Conservation (phyloP, 1,140 invertebrate genomes). For the Trichogramma pretiosum region DNA sequence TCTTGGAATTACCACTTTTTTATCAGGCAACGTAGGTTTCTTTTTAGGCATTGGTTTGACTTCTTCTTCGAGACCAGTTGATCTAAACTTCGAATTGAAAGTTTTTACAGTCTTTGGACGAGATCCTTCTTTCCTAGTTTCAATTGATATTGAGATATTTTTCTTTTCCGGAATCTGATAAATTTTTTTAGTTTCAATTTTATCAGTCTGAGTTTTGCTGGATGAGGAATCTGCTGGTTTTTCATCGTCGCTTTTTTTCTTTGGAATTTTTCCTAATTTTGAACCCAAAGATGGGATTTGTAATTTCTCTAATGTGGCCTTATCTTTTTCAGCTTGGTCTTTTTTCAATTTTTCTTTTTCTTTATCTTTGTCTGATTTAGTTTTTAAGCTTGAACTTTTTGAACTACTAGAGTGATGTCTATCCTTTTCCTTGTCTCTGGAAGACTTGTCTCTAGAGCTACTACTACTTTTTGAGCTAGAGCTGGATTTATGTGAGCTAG, state of each 20-base stretch:
- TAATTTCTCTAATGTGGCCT: constrained; percentile 56
- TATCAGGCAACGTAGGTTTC: constrained; percentile 36
- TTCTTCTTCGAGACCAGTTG: constrained; percentile 75
- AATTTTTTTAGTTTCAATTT: constrained; percentile 36
- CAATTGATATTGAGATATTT: constrained; percentile 71
- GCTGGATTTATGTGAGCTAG: constrained; percentile 39
- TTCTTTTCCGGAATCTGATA: constrained; percentile 44
- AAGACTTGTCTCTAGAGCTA: constrained; percentile 37
- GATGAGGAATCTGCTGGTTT: constrained; percentile 26
- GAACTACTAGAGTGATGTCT: constrained; percentile 33
- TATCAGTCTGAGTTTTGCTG: constrained; percentile 33
- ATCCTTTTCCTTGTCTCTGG: constrained; percentile 40
- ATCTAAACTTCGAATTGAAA: constrained; percentile 78
- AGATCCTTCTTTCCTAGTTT: constrained; percentile 56
- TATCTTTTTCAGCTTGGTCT: constrained; percentile 57
- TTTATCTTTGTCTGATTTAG: constrained; percentile 42
- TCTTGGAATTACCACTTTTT: constrained; percentile 51
- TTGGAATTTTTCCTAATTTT: constrained; percentile 69
- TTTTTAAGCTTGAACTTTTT: constrained; percentile 30
- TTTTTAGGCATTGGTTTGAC: constrained; percentile 62
- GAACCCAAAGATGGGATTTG: constrained; percentile 53
- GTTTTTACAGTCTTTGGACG: constrained; percentile 80
- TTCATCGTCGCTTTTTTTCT: constrained; percentile 49
- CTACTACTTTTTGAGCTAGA: constrained; percentile 28
- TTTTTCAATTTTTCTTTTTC: constrained; percentile 43